Conservation (phyloP, 2,888 invertebrate species). For the Nudaria mundana region DNA sequence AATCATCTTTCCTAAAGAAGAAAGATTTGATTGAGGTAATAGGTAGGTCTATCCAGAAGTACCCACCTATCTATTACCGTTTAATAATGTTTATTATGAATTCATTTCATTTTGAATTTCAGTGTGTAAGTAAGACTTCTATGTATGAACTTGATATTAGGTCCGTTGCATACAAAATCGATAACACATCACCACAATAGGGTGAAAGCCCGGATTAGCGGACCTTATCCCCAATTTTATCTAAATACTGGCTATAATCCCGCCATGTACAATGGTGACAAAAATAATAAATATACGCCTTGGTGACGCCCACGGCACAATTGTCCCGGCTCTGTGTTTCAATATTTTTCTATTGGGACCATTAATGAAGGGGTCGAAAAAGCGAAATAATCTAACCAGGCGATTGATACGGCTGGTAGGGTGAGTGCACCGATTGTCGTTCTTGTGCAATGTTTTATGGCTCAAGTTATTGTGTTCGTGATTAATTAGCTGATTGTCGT, state of each 20-base stretch:
- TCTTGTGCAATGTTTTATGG: slow-evolving; percentile 28
- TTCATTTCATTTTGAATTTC: too few species aligned
- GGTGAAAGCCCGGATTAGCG: slow-evolving; percentile 67
- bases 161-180: slow-evolving; percentile 48
- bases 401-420: slow-evolving; percentile 53
- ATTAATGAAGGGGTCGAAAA: slow-evolving; percentile 62
- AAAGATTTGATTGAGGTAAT: too few species aligned
- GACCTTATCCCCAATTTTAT: slow-evolving; percentile 79
- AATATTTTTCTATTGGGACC: slow-evolving; percentile 70
- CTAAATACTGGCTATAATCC: slow-evolving; percentile 78
- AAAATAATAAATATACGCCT: slow-evolving; percentile 78
- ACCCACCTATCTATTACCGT: too few species aligned
- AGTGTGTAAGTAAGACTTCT: too few species aligned
- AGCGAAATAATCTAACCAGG: slow-evolving; percentile 62
- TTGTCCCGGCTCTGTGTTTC: slow-evolving; percentile 48
- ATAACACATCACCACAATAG: slow-evolving; percentile 49
- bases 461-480: slow-evolving; percentile 22
- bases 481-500: too few species aligned
- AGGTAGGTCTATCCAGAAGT: too few species aligned
- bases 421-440: slow-evolving; percentile 22
- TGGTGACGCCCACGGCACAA: slow-evolving; percentile 60
- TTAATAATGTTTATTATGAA: too few species aligned
- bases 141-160: too few species aligned
- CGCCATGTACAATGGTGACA: slow-evolving; percentile 71
- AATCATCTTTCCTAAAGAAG: too few species aligned